Base-by-base conservation (phyloP, 2,888 invertebrate species). In the Brassicogethes aeneus region DNA sequence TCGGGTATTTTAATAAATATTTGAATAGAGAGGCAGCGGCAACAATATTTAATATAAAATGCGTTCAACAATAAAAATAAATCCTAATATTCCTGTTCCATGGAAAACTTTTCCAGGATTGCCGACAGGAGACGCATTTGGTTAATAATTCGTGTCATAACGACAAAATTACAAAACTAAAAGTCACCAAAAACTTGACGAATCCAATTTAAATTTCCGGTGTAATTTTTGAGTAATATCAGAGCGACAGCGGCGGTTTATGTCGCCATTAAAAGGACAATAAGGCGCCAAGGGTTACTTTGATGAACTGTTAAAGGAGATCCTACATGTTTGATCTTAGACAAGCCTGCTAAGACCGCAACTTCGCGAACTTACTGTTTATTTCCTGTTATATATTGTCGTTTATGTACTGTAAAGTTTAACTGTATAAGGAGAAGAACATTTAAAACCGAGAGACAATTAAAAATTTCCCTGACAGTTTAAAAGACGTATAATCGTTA, bases 211-310 rank as follows among this genome's bases (percentile, higher is more conserved):
- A 48, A 45, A 47, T 45, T 5, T 7, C 10, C 23, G 5, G 5
- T 23, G n/a, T 23, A 7, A 23, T 23, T 23, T 23, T 23, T 23
- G 23, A 23, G 23, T 23, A 7, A 7, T 23, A 10, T 7, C 10
- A 23, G 23, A 23, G 23, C 23, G 23, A 7, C 23, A 23, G 10
- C 29, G 23, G 23, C 42, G 34, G 38, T 50, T 51, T 46, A 50
- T 47, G 42, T 35, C 13, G 37, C 34, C 47, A 52, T 47, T 52
- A 47, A 52, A 52, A 51, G 43, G 42, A 44, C 52, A 51, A 47
- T 51, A 51, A 52, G 44, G 43, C 45, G 48, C 52, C 47, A 49
- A 44, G 52, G 52, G 50, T 50, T 48, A 42, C 46, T 53, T 53
- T 53, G 52, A 53, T 52, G 50, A 52, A 48, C 44, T 51, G 48